A percentile compares a stretch with the other conserved stretches of the same genome.
Conservation (phyloP, 1,140 invertebrate genomes). For the Cephus cinctus region DNA sequence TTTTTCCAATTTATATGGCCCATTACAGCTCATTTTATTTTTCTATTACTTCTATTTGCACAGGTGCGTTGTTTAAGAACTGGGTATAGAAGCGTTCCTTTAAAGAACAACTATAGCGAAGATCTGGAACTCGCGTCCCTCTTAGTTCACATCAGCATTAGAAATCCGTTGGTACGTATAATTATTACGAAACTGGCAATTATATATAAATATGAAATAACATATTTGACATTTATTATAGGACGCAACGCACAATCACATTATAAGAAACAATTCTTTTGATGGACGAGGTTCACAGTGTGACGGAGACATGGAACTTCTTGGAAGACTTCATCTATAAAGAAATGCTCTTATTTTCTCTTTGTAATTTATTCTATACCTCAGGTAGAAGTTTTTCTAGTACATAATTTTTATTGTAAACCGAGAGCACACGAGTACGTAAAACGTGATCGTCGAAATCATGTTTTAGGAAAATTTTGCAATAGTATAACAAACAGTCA, state of each 20-base stretch:
- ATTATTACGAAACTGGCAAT: background rate
- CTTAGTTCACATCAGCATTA: slow-evolving; percentile 77
- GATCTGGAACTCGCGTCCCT: slow-evolving; percentile 90
- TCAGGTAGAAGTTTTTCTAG: too few relatives aligned
- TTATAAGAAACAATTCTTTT: background rate
- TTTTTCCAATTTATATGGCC: slow-evolving; percentile 8
- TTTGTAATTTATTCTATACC: too few relatives aligned
- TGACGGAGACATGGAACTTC: background rate
- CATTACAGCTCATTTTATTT: too few relatives aligned
- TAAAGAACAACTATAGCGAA: slow-evolving; percentile 91
- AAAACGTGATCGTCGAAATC: too few relatives aligned
- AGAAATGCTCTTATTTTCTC: too few relatives aligned
- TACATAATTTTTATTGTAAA: too few relatives aligned
- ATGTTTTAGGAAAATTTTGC: too few relatives aligned
- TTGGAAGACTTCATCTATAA: background rate
- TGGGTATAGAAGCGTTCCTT: slow-evolving; percentile 87
- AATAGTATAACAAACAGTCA: too few relatives aligned
- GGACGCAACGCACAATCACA: background rate
- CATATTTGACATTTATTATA: background rate
- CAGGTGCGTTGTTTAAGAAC: slow-evolving; percentile 69
- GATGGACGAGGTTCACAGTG: background rate
- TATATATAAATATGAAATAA: background rate
- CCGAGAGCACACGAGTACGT: too few relatives aligned
- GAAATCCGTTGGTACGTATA: slow-evolving; percentile 50
- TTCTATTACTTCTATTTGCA: slow-evolving; percentile 33